phyloP scores from a whole-genome alignment of 2,797 vertebrate species.

The Tokudaia tokunoshimensis region DNA sequence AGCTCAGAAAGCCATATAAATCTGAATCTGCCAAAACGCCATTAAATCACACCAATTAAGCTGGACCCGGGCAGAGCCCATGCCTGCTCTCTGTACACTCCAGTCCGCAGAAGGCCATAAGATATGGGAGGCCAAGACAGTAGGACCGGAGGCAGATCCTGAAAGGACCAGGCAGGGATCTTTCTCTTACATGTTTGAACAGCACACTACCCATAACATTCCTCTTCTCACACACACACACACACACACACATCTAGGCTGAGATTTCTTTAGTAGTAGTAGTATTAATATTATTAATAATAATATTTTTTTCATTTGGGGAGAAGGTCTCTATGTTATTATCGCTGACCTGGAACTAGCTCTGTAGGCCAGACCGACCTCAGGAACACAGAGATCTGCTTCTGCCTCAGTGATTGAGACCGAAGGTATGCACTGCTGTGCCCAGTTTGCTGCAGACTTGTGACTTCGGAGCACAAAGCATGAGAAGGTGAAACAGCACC shows the following conservation, averaged over 20 bases:
- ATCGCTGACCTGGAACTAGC: not conserved
- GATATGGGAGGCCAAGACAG: constrained; percentile 6
- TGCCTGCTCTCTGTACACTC: constrained; percentile 50
- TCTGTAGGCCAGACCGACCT: not conserved
- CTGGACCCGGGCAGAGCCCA: constrained; percentile 70
- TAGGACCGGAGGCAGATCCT: not conserved
- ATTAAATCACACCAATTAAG: constrained; percentile 85
- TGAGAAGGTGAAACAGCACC: not conserved
- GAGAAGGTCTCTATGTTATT: not conserved
- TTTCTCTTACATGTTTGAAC: not conserved
- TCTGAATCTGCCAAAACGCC: constrained; percentile 73
- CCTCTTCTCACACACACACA: not conserved
- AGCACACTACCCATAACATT: not conserved
- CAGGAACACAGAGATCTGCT: not conserved
- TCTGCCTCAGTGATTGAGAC: not conserved
- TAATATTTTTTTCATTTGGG: not conserved
- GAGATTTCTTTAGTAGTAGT: not conserved
- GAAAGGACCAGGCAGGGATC: not conserved
- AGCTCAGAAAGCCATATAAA: constrained; percentile 81
- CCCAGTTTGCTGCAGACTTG: not conserved
- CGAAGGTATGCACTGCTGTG: not conserved
- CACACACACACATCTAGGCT: not conserved
- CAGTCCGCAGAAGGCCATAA: constrained; percentile 38
- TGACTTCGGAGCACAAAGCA: not conserved
- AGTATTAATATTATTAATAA: not conserved